Conservation (phyloP, 1,140 invertebrate species). For the Nephila pilipes region DNA sequence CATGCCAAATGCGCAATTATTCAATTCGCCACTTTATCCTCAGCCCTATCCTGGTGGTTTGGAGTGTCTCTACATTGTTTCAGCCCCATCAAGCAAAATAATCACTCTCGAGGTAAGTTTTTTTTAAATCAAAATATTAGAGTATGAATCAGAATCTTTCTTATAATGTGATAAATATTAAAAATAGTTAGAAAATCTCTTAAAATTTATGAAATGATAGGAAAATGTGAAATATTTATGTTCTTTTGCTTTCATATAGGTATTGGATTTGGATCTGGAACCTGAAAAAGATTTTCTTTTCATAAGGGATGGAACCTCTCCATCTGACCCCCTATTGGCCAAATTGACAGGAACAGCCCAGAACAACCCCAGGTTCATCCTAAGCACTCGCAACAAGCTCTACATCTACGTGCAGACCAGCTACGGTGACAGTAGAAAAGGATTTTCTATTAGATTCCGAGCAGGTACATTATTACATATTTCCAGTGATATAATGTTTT, state of each 20-base stretch:
- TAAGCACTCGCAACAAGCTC: constrained; percentile 93
- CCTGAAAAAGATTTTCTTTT: constrained; percentile 92
- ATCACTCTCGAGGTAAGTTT: constrained; percentile 87
- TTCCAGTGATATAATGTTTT: too few species aligned
- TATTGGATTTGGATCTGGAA: constrained; percentile 93
- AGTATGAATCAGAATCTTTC: too few species aligned
- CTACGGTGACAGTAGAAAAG: constrained; percentile 89
- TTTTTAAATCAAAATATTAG: background rate
- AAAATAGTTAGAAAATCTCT: too few species aligned
- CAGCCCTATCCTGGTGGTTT: constrained; percentile 95
- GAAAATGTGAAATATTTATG: too few species aligned
- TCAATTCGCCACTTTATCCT: constrained; percentile 95
- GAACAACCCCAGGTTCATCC: constrained; percentile 86
- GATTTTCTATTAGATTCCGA: constrained; percentile 94
- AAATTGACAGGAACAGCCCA: constrained; percentile 86
- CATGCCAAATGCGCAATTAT: constrained; percentile 78
- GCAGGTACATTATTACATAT: constrained; percentile 82
- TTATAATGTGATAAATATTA: too few species aligned
- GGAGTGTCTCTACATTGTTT: constrained; percentile 96
- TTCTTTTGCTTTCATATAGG: constrained; percentile 78
- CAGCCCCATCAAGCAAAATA: constrained; percentile 92
- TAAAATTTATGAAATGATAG: too few species aligned
- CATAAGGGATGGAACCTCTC: constrained; percentile 92
- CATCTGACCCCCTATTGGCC: constrained; percentile 92
- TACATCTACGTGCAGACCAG: constrained; percentile 95